Base-by-base conservation (phyloP, 2,113 vertebrate species). In the Otocyon megalotis region DNA sequence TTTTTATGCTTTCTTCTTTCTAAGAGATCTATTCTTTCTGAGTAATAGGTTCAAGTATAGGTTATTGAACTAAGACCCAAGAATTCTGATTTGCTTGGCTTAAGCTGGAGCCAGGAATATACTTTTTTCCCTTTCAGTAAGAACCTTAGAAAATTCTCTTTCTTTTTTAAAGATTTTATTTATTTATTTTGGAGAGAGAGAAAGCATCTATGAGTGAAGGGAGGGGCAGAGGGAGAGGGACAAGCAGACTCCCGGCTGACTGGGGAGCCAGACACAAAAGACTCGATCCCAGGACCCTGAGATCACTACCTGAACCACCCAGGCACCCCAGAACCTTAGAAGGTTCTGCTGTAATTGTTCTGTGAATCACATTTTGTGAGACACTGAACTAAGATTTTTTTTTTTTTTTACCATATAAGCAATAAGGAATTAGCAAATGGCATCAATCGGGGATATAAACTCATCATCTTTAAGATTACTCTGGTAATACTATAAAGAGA, bases 391-490 rank as follows among this genome's bases (percentile, higher is more conserved):
- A 63, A 48, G 15, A 77, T 56, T 37, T 94, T 88, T 84, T 8
- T 24, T 32, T 53, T 65, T 79, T 91, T 88, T 85, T 10, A 76
- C 67, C 1, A 80, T 62, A 26, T 6, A 80, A 37, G 35, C 24
- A 91, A 67, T 6, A 88, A 22, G 1, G 13, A 90, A 58, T 24
- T 69, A 82, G 12, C 15, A 86, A 53, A 24, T 82, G 7, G 37
- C 81, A 60, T 90, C 16, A 74, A 4, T 37, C 8, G 56, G 54
- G 28, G 8, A 50, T 85, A 32, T 88, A 83, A 79, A 80, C 26
- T 63, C 8, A 91, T 16, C 10, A 76, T 12, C 80, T 93, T 91
- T 87, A 94, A 93, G 93, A 94, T 77, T 62, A 65, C 1, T 83
- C 10, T 89, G 65, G 28, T 54, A 67, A 3, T 67, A 35, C 53